Conservation (phyloP, 2,888 invertebrate genomes). For the Pollenia angustigena region DNA sequence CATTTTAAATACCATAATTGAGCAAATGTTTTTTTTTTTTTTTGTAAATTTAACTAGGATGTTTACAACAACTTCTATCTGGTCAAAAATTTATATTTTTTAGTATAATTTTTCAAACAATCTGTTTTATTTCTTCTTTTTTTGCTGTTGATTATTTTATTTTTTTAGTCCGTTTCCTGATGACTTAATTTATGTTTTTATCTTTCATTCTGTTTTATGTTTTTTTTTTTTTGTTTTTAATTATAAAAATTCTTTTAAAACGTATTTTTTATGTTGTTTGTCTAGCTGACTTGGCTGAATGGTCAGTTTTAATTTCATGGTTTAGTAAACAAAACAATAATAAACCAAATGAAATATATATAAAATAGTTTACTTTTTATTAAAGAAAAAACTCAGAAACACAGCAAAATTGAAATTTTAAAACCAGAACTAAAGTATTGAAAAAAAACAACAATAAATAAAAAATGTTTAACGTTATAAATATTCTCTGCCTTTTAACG, state of each 20-base stretch:
- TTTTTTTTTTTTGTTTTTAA: conserved; percentile 24
- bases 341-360: conserved; percentile 61
- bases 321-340: conserved; percentile 65
- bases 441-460: conserved; percentile 1
- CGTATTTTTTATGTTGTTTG: conserved; percentile 37
- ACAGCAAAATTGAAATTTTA: neutral
- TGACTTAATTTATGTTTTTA: conserved; percentile 16
- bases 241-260: conserved; percentile 8
- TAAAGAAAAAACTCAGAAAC: neutral
- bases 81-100: neutral
- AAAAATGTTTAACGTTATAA: neutral
- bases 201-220: neutral
- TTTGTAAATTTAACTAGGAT: neutral
- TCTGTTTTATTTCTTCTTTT: conserved; percentile 9
- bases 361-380: conserved; percentile 3
- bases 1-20: too few species aligned
- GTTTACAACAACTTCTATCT: neutral
- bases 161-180: conserved; percentile 1
- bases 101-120: conserved; percentile 16
- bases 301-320: conserved; percentile 71
- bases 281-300: conserved; percentile 50
- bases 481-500: neutral
- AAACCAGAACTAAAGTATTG: conserved; percentile 13
- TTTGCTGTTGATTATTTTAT: conserved; percentile 21
- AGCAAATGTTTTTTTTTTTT: neutral